Percentiles rank a stretch among this genome's conserved stretches.
Evolutionary conservation across 2,888 invertebrate species (phyloP).

Genomic region (Ditula angustiorana): DNA sequence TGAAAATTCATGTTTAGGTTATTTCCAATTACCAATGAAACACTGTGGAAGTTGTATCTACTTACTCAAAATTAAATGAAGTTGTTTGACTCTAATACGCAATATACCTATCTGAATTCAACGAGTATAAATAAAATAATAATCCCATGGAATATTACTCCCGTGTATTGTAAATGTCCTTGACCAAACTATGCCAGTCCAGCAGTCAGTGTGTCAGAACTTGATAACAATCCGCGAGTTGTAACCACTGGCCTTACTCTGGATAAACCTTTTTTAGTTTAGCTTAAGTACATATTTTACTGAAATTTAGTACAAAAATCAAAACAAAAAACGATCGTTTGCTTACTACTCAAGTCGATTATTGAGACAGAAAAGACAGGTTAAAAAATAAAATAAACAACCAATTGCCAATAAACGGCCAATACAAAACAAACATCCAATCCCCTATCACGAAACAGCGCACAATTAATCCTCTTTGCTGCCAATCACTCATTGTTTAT

Average conservation of each 20-base stretch:
- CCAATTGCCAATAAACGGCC: slow-evolving; percentile 2
- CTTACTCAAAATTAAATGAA: too few species aligned
- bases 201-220: slow-evolving; percentile 42
- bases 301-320: background rate
- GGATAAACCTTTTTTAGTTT: slow-evolving; percentile 18
- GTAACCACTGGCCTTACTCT: slow-evolving; percentile 23
- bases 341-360: too few species aligned
- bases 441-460: slow-evolving; percentile 29
- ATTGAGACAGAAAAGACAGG: too few species aligned
- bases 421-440: slow-evolving; percentile 13
- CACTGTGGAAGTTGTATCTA: too few species aligned
- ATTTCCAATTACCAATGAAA: too few species aligned
- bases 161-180: slow-evolving; percentile 40
- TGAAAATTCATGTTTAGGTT: too few species aligned
- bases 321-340: background rate
- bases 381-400: background rate
- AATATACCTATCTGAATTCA: too few species aligned
- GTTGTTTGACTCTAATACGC: too few species aligned
- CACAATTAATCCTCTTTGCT: slow-evolving; percentile 32
- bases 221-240: slow-evolving; percentile 36
- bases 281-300: background rate
- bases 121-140: too few species aligned
- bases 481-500: slow-evolving; percentile 39
- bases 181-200: slow-evolving; percentile 44
- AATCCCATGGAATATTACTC: background rate